These are phyloP conservation scores for Pseudomyrmex cubaensis DNA, from an alignment of 1,140 invertebrate genomes.

Conservation along the genomic window DNA sequence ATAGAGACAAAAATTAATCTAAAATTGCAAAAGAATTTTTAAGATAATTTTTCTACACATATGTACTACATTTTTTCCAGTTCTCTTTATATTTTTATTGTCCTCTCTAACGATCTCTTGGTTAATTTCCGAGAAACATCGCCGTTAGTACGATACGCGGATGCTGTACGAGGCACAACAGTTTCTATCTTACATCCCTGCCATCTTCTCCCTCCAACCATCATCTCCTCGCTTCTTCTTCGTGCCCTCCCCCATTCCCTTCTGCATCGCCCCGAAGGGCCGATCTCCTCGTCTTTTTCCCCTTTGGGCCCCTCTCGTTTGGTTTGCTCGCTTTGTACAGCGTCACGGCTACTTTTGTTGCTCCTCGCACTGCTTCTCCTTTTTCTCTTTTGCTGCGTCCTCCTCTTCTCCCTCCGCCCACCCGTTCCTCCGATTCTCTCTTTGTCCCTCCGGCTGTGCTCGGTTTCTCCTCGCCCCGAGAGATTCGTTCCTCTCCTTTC, in stretches of 20 bases:
- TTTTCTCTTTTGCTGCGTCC: constrained; percentile 54
- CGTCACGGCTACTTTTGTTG: constrained; percentile 79
- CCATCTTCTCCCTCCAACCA: constrained; percentile 52
- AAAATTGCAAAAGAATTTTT: no score
- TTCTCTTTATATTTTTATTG: neutral
- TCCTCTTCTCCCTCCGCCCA: constrained; percentile 54
- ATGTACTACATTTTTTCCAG: neutral
- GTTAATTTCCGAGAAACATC: constrained; percentile 1
- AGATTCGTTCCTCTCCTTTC: constrained; percentile 45
- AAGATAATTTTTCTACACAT: no score
- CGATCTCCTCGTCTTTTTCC: constrained; percentile 72
- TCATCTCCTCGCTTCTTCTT: constrained; percentile 47
- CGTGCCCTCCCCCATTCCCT: constrained; percentile 66
- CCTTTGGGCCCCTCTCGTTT: constrained; percentile 65
- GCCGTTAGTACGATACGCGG: constrained; percentile 9
- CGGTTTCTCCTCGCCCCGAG: constrained; percentile 34
- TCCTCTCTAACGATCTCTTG: neutral
- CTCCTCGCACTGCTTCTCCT: constrained; percentile 70
- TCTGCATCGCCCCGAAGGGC: constrained; percentile 67
- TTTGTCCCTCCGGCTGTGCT: constrained; percentile 27
- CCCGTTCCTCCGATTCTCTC: constrained; percentile 37
- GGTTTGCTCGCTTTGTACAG: constrained; percentile 70
- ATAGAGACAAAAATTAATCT: no score
- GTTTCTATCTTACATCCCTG: constrained; percentile 70
- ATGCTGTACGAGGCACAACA: constrained; percentile 56